These are phyloP conservation scores for Cantharis rustica DNA, from an alignment of 2,888 invertebrate genomes.

Conservation along the genomic window DNA sequence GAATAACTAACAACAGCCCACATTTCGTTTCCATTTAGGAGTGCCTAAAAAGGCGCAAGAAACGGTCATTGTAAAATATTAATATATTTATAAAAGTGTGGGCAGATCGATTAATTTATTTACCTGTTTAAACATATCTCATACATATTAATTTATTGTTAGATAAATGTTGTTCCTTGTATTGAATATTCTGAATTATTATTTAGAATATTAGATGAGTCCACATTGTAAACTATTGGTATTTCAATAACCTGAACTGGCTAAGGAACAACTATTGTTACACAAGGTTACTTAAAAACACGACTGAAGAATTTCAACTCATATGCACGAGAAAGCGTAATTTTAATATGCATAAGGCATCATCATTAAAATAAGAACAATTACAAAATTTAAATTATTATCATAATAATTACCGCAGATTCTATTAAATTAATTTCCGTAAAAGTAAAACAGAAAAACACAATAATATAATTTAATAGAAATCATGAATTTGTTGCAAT, in stretches of 20 bases:
- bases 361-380: background rate
- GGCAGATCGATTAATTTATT: background rate
- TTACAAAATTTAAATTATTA: background rate
- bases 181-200: background rate
- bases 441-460: background rate
- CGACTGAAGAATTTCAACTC: background rate
- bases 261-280: background rate
- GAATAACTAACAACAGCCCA: slow-evolving; percentile 14
- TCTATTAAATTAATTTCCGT: background rate
- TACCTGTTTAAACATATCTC: background rate
- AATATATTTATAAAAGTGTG: background rate
- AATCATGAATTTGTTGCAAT: background rate
- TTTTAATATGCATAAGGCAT: background rate
- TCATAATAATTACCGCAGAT: background rate
- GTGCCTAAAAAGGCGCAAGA: slow-evolving; percentile 8
- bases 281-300: background rate
- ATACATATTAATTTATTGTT: background rate
- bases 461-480: background rate
- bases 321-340: background rate
- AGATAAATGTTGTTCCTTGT: background rate
- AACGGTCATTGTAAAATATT: background rate
- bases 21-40: slow-evolving; percentile 9
- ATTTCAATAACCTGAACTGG: background rate
- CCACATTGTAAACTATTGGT: background rate
- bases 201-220: background rate